Conservation (phyloP, 2,888 invertebrate genomes). For the Amorpha juglandis region DNA sequence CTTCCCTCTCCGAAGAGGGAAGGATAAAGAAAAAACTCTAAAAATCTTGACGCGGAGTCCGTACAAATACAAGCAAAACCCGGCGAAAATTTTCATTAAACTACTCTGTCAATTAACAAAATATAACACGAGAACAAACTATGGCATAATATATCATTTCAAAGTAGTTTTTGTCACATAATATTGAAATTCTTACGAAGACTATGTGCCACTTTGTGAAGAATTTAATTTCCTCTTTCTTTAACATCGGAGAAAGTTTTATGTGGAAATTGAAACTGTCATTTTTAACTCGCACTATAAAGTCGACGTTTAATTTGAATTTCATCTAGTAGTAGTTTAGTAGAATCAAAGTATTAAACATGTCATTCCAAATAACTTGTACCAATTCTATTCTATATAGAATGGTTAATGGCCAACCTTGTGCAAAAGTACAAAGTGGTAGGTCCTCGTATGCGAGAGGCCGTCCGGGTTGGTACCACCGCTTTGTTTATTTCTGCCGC, state of each 20-base stretch:
- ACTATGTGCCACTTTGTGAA: conserved; percentile 18
- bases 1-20: no score
- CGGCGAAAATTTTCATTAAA: conserved; percentile 9
- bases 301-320: not conserved
- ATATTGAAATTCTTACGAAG: conserved; percentile 28
- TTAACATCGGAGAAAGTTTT: conserved; percentile 24
- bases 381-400: no score
- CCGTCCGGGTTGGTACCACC: no score
- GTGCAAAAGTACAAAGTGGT: no score
- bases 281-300: conserved; percentile 13
- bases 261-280: conserved; percentile 27
- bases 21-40: not conserved
- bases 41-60: conserved; percentile 14
- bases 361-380: no score
- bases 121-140: not conserved
- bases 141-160: conserved; percentile 6
- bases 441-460: no score
- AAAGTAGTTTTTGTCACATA: conserved; percentile 24
- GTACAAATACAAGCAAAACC: not conserved
- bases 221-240: conserved; percentile 30
- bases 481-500: no score
- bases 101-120: not conserved
- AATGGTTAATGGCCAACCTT: no score
- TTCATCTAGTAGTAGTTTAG: no score
- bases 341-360: no score